phyloP scores from a whole-genome alignment of 2,113 vertebrate genomes.

The Campylorhamphus procurvoides region DNA sequence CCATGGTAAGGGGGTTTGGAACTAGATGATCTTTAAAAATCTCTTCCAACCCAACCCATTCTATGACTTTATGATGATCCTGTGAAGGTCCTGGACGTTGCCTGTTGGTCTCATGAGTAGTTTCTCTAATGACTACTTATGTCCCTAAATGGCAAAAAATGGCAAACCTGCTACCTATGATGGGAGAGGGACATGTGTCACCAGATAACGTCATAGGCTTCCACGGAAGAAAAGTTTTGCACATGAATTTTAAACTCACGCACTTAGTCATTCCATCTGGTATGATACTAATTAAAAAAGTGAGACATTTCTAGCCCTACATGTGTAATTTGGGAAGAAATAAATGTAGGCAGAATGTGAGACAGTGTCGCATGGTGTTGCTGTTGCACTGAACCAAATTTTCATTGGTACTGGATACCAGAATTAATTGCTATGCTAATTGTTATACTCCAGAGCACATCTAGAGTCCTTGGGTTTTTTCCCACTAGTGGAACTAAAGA shows the following conservation, averaged over 20 bases:
- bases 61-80: not conserved
- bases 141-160: not conserved
- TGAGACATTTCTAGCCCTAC: conserved; percentile 17
- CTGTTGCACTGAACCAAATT: conserved; percentile 34
- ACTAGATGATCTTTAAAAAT: not conserved
- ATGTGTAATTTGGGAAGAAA: not conserved
- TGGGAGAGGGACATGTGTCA: accelerated
- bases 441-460: not conserved
- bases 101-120: not conserved
- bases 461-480: not conserved
- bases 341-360: not conserved
- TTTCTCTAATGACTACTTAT: not conserved
- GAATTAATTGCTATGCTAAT: conserved; percentile 37
- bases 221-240: not conserved
- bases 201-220: not conserved
- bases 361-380: conserved; percentile 3
- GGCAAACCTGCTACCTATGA: not conserved
- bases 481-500: not conserved
- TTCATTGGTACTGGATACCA: not conserved
- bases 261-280: conserved; percentile 54
- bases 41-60: not conserved
- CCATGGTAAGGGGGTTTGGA: not conserved
- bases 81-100: not conserved
- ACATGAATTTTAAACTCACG: not conserved
- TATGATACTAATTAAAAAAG: conserved; percentile 38